phyloP scores from a whole-genome alignment of 2,113 vertebrate species.

The Rhabdornis inornatus region DNA sequence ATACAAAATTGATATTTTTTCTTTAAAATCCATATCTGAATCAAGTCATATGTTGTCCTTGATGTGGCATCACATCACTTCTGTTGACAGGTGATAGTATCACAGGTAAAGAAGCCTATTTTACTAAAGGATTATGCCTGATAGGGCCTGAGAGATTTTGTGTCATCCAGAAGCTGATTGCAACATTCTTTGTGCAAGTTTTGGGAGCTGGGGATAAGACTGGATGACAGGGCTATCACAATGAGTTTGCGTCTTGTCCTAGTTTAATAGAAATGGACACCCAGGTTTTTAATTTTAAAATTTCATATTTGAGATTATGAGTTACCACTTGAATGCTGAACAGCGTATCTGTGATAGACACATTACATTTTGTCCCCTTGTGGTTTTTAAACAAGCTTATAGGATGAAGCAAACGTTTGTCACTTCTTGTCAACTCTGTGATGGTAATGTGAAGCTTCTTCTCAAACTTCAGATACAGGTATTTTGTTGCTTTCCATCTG shows the following conservation, averaged over 20 bases:
- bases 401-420: constrained; percentile 46
- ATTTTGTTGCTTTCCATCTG: constrained; percentile 4
- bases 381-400: constrained; percentile 33
- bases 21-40: background rate
- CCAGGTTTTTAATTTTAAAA: background rate
- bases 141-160: constrained; percentile 61
- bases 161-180: constrained; percentile 53
- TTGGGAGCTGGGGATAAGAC: constrained; percentile 34
- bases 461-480: constrained; percentile 2
- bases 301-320: constrained; percentile 29
- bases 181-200: constrained; percentile 42
- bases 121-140: constrained; percentile 70
- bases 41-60: constrained; percentile 45
- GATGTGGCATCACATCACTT: constrained; percentile 51
- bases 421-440: constrained; percentile 39
- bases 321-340: constrained; percentile 15
- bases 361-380: constrained; percentile 8
- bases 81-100: constrained; percentile 59
- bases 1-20: constrained; percentile 21
- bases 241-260: constrained; percentile 23
- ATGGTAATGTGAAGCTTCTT: background rate
- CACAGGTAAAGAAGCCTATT: constrained; percentile 65
- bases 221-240: constrained; percentile 60
- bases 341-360: constrained; percentile 7
- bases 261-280: constrained; percentile 50